Evolutionary conservation across 23 tunicate genomes (phyloP), one percentile per base, ranked within the genome.

Genomic region (Aplidium turbinatum): DNA sequence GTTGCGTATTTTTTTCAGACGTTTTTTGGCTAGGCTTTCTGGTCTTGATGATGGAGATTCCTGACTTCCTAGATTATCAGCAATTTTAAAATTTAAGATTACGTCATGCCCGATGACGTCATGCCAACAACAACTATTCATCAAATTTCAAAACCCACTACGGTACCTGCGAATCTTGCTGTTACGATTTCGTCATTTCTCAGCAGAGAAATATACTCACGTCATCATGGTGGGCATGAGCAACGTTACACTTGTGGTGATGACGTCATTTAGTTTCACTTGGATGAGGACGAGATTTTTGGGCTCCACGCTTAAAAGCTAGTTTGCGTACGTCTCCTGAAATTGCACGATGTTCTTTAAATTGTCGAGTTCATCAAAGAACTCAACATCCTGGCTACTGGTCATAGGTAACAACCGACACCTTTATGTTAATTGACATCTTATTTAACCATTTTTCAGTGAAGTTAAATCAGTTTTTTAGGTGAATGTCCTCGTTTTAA

Each of bases 121-220:
- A 42, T 16, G 50, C 16, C 16, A 16, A 42, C 11, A 42, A 11
- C 50, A 42, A 42, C 11, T 42, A 9, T 9, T 16, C 11, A 42
- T 9, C 16, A 16, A 42, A 42, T 9, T 9, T 42, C 11, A 18
- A 55, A 55, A 55, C 6, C 25, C 7, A 13, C 6, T 55, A 11
- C 6, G 7, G 38, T 56, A 87, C 95, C 86, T 80, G 73, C 65
- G 58, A 87, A 87, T 70, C 67, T 73, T 7, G 95, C n/a, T 0
- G 63, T 87, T 34, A 87, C 78, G 45, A 87, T 80, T 20, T 75
- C 70, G 18, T 65, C 77, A 47, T 87, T 70, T 54, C 80, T 87
- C 0, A 87, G 87, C 32, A 87, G 73, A 54, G 95, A 86, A 4
- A 80, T 75, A 47, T 80, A 87, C 35, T 73, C 31, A 87, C 71